Conservation (phyloP, 2,797 vertebrate species). For the Phrynocephalus forsythii region DNA sequence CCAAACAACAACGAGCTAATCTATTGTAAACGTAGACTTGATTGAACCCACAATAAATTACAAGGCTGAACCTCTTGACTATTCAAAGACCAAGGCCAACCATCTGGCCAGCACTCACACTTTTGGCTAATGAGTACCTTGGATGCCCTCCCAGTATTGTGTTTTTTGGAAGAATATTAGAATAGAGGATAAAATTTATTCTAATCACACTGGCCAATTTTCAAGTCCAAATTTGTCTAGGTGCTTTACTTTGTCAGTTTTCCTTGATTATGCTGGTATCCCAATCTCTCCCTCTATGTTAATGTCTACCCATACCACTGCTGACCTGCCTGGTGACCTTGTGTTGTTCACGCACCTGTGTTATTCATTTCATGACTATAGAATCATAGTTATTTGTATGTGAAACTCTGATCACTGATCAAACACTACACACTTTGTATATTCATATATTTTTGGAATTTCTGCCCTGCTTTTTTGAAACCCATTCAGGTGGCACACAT, state of each 20-base stretch:
- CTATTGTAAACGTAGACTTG: slow-evolving; percentile 49
- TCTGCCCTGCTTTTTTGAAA: not conserved
- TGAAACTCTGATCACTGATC: not conserved
- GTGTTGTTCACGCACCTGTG: not conserved
- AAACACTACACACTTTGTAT: not conserved
- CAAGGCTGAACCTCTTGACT: slow-evolving; percentile 61
- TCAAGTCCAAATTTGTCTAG: slow-evolving; percentile 52
- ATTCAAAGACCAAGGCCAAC: slow-evolving; percentile 65
- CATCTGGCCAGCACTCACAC: slow-evolving; percentile 72
- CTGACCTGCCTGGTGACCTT: not conserved
- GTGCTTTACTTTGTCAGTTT: slow-evolving; percentile 26
- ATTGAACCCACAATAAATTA: slow-evolving; percentile 66
- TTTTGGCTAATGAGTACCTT: slow-evolving; percentile 68
- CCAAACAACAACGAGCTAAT: slow-evolving; percentile 49
- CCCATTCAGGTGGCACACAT: not conserved
- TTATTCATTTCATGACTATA: not conserved
- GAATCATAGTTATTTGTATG: not conserved
- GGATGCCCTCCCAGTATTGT: slow-evolving; percentile 66
- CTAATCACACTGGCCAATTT: slow-evolving; percentile 54
- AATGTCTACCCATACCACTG: too few species aligned
- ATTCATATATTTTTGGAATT: not conserved
- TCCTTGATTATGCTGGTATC: slow-evolving; percentile 30
- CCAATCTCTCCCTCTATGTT: not conserved
- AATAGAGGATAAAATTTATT: slow-evolving; percentile 37
- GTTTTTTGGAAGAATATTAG: slow-evolving; percentile 66